Evolutionary conservation across 2,888 invertebrate genomes (phyloP).

Genomic region (Spodoptera littoralis): DNA sequence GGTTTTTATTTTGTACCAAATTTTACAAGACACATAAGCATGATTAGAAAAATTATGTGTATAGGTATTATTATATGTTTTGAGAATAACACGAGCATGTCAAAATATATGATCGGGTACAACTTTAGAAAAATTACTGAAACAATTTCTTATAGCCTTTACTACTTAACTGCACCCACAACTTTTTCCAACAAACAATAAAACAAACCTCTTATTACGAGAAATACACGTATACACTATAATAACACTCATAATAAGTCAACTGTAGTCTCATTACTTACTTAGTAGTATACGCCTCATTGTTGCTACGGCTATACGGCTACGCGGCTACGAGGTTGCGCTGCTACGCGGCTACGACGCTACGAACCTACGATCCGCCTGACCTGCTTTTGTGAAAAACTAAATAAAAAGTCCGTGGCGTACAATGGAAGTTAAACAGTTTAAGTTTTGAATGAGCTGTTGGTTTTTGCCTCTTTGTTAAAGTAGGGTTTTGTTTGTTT

Average conservation of each 20-base stretch:
- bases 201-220: conserved; percentile 10
- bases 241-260: conserved; percentile 22
- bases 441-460: conserved; percentile 49
- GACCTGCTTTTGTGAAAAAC: conserved; percentile 60
- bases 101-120: too few relatives aligned
- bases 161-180: not conserved
- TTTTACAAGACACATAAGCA: not conserved
- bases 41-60: too few relatives aligned
- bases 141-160: too few relatives aligned
- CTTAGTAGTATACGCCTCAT: conserved; percentile 47
- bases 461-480: conserved; percentile 27
- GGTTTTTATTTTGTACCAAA: not conserved
- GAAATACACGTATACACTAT: conserved; percentile 24
- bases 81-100: too few relatives aligned
- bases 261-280: conserved; percentile 54
- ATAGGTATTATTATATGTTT: too few relatives aligned
- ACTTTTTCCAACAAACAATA: conserved; percentile 1
- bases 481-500: conserved; percentile 15
- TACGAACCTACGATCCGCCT: conserved; percentile 51
- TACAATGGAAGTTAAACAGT: conserved; percentile 43
- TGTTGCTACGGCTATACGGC: conserved; percentile 36
- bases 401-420: conserved; percentile 47
- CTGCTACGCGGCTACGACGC: conserved; percentile 39
- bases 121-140: too few relatives aligned
- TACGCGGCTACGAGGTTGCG: conserved; percentile 25